Percentiles rank a stretch among this genome's conserved stretches.
Conservation (phyloP, 2,113 vertebrate species). For the Montifringilla adamsi region DNA sequence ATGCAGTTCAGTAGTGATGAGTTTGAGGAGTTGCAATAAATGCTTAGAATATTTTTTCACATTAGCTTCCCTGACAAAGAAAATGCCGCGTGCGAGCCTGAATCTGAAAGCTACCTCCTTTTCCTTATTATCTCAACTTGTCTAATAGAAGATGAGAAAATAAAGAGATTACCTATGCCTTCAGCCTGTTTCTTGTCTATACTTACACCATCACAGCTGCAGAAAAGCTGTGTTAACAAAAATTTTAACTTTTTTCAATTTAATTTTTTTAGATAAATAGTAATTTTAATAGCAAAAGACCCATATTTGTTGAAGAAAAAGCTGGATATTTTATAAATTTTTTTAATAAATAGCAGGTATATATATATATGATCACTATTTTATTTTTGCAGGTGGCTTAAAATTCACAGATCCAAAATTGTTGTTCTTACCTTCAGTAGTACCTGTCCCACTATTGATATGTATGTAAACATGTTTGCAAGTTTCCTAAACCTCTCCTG, state of each 20-base stretch:
- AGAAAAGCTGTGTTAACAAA: not conserved
- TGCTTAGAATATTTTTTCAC: not conserved
- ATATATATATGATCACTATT: not conserved
- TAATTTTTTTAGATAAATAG: not conserved
- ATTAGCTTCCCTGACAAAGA: not conserved
- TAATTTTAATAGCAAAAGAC: not conserved
- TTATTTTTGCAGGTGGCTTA: not conserved
- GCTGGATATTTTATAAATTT: not conserved
- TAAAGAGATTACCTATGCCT: not conserved
- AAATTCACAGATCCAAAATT: not conserved
- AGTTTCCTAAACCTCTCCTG: not conserved
- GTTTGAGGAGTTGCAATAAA: not conserved
- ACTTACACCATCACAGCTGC: not conserved
- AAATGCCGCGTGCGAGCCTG: not conserved
- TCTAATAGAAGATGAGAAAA: not conserved
- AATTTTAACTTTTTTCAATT: not conserved
- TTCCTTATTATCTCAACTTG: not conserved
- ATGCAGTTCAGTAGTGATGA: not conserved
- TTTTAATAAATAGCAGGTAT: not conserved
- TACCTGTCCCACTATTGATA: not conserved
- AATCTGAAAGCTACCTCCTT: not conserved
- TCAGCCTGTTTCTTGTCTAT: not conserved
- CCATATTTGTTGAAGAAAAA: not conserved
- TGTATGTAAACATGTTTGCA: not conserved
- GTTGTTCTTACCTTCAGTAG: not conserved